Evolutionary conservation across 1,140 invertebrate genomes (phyloP).

Genomic region (Triops cancriformis): DNA sequence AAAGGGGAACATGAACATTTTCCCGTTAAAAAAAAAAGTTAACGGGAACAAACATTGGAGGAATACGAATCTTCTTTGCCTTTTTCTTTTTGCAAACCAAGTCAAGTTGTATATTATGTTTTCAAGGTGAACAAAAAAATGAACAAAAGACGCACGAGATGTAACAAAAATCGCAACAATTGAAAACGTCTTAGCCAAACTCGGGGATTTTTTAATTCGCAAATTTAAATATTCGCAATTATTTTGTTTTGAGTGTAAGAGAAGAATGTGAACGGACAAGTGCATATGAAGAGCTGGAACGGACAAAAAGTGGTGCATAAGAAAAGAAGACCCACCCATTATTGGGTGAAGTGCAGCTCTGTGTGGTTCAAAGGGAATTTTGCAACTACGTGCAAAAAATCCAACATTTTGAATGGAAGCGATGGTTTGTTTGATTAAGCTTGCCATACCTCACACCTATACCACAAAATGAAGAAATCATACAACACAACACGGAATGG

Average conservation of each 20-base stretch:
- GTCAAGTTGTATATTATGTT: neutral
- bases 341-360: neutral
- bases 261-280: neutral
- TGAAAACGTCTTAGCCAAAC: constrained; percentile 10
- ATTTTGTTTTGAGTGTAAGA: neutral
- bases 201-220: constrained; percentile 1
- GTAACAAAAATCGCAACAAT: neutral
- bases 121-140: neutral
- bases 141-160: neutral
- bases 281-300: neutral
- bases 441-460: neutral
- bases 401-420: neutral
- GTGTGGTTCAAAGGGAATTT: neutral
- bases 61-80: neutral
- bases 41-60: neutral
- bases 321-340: neutral
- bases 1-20: neutral
- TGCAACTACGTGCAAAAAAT: neutral
- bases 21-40: neutral
- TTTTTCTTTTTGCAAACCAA: neutral
- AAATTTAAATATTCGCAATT: constrained; percentile 7
- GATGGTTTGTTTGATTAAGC: neutral
- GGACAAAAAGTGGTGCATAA: neutral
- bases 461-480: neutral
- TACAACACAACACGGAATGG: neutral